phyloP scores from a whole-genome alignment of 2,797 vertebrate species.

The Delichon dasypus region DNA sequence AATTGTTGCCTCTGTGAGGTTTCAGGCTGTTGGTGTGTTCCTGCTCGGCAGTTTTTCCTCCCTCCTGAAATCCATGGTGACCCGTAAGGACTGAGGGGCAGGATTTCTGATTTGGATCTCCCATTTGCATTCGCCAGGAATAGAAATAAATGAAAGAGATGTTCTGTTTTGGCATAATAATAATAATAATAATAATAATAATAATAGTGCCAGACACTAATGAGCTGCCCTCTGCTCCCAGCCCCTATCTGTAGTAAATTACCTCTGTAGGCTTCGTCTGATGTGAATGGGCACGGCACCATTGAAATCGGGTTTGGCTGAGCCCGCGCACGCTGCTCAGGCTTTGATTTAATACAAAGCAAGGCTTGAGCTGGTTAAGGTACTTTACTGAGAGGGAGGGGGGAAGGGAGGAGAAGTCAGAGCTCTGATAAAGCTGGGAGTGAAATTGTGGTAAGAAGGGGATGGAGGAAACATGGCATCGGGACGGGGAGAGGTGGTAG shows the following conservation, averaged over 20 bases:
- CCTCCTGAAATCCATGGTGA: background rate
- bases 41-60: background rate
- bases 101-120: background rate
- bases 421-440: background rate
- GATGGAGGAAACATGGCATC: rapidly evolving
- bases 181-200: background rate
- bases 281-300: background rate
- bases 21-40: conserved; percentile 12
- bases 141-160: conserved; percentile 16
- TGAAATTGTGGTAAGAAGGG: background rate
- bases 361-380: conserved; percentile 3
- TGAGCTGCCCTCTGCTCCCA: conserved; percentile 34
- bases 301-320: conserved; percentile 13
- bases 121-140: background rate
- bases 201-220: conserved; percentile 20
- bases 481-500: background rate
- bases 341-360: conserved; percentile 11
- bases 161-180: conserved; percentile 28
- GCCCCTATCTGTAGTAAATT: conserved; percentile 46
- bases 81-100: background rate
- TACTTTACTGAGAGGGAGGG: background rate
- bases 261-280: conserved; percentile 11
- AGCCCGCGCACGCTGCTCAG: background rate
- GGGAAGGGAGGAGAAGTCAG: background rate
- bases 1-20: conserved; percentile 53